Evolutionary conservation across 2,888 invertebrate species (phyloP), one percentile per base, ranked within the genome.

Genomic region (Thymelicus acteon): DNA sequence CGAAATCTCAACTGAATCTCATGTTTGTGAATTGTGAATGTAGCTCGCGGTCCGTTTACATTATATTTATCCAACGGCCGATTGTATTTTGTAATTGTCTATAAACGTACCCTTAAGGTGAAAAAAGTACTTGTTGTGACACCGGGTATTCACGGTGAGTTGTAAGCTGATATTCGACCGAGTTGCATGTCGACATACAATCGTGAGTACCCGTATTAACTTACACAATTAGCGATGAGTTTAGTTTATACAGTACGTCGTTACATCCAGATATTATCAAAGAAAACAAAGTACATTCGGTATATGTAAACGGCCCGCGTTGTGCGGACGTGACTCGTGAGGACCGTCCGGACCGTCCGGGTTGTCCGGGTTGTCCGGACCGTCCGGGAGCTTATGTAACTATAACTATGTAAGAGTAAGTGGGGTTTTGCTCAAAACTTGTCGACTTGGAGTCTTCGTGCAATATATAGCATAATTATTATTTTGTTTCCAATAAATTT

Each of bases 381-480:
- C 69, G 54, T 15, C n/a, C 47, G 62, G 67, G 69, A 70, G 69
- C 69, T 69, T 69, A 64, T 70, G 58, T 63, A 64, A 70, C 69
- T 70, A 15, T 63, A 19, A 19, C 19, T 19, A 19, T 19, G 19
- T 19, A 91, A 91, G 92, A 79, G 85, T 85, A 92, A 92, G 86
- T 92, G 92, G 86, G 69, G 89, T 88, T 87, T 87, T 92, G 92
- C 92, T 92, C 92, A 91, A 90, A 69, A 82, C 80, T 85, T 86
- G 83, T 85, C 80, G 85, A 85, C 84, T 83, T 80, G 78, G 83
- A 87, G 92, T 92, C 92, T 70, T 85, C 90, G 93, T 93, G 93
- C 93, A 93, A 93, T 93, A 93, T 91, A 87, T 92, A 93, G 92
- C 90, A 87, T 93, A 91, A 92, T 92, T 91, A 92, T 93, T 93